Evolutionary conservation across 2,113 vertebrate genomes (phyloP).

Genomic region (Ariopsis seemanni): DNA sequence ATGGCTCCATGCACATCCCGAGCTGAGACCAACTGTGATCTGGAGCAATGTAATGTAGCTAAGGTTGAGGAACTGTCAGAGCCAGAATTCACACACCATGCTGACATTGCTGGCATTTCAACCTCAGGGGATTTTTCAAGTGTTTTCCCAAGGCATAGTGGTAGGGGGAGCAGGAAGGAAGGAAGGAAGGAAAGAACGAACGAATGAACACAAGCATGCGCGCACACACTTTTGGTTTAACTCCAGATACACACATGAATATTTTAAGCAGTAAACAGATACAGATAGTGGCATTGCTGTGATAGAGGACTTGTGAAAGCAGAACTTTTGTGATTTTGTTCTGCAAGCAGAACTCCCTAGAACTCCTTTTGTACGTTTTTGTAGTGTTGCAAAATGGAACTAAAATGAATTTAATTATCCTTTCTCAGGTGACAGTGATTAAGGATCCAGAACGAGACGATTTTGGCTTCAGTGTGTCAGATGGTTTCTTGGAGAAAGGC

Average conservation of each 20-base stretch:
- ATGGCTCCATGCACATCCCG: too few relatives aligned
- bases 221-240: not conserved
- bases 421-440: constrained; percentile 83
- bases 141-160: too few relatives aligned
- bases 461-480: constrained; percentile 96
- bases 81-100: not conserved
- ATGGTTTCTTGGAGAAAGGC: constrained; percentile 92
- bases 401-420: not conserved
- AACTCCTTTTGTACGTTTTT: not conserved
- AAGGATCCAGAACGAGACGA: constrained; percentile 87
- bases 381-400: not conserved
- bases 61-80: not conserved
- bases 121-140: not conserved
- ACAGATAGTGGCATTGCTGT: not conserved
- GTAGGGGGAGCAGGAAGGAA: too few relatives aligned
- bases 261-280: not conserved
- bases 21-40: not conserved
- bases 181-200: not conserved
- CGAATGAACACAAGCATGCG: too few relatives aligned
- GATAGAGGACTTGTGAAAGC: not conserved
- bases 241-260: not conserved
- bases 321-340: not conserved
- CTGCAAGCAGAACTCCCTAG: not conserved
- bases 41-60: not conserved
- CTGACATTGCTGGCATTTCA: not conserved